Conservation (phyloP, 2,797 vertebrate species). For the Lepidocolaptes lacrymiger region DNA sequence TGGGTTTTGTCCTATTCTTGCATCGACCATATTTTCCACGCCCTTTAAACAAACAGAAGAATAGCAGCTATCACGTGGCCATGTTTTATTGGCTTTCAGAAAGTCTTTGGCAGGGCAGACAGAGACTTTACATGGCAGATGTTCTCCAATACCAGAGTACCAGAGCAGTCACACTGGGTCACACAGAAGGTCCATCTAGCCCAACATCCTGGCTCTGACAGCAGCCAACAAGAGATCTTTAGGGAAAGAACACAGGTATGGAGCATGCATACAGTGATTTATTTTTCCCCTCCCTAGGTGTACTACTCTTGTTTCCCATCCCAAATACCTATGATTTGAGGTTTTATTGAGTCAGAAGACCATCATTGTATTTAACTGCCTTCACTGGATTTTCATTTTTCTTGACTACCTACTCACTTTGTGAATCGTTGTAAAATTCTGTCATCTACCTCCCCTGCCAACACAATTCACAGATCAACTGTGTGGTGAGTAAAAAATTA, state of each 20-base stretch:
- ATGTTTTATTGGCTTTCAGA: neutral
- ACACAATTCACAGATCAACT: neutral
- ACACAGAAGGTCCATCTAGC: neutral
- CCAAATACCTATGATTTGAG: neutral
- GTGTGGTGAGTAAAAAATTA: neutral
- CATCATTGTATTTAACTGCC: neutral
- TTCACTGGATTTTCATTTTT: neutral
- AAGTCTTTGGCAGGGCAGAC: neutral
- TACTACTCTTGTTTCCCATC: neutral
- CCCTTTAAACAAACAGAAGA: neutral
- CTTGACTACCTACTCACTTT: neutral
- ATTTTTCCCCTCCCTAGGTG: rapidly evolving
- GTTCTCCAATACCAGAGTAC: neutral
- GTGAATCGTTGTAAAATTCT: neutral
- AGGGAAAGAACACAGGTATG: neutral
- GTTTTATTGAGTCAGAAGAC: neutral
- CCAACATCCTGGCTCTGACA: neutral
- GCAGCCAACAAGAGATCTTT: neutral
- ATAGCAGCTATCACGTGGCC: neutral
- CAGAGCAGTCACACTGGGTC: neutral
- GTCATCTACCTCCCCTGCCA: neutral
- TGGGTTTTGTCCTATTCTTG: neutral
- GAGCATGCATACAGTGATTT: neutral
- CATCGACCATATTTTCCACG: neutral
- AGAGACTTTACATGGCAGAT: neutral